Conservation (phyloP, 2,797 vertebrate species). For the Pachyuromys duprasi region DNA sequence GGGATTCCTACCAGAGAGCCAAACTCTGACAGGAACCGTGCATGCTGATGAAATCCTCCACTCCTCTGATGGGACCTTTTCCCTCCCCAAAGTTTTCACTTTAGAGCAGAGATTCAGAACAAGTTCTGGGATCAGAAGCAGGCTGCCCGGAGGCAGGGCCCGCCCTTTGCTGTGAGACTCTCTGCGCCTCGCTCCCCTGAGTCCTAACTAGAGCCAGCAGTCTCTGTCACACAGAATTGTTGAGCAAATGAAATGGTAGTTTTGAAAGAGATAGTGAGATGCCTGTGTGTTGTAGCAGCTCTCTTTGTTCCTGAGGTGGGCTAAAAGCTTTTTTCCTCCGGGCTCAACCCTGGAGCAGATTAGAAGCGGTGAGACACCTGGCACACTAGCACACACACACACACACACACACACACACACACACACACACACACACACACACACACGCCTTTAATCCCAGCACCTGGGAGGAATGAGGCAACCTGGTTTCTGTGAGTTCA, state of each 20-base stretch:
- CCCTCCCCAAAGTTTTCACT: conserved; percentile 65
- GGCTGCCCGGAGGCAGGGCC: neutral
- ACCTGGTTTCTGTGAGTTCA: neutral
- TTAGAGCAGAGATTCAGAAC: conserved; percentile 71
- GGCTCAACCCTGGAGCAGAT: neutral
- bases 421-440: accelerated
- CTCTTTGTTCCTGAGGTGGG: neutral
- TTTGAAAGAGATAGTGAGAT: neutral
- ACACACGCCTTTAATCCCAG: neutral
- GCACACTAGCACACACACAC: accelerated
- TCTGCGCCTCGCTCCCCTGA: neutral
- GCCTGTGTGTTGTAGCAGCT: neutral
- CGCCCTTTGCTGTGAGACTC: neutral
- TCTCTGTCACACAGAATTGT: neutral
- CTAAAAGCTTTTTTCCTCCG: neutral
- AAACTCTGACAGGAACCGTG: conserved; percentile 78
- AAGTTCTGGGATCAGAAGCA: conserved; percentile 25
- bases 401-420: accelerated
- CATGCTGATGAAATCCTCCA: conserved; percentile 66
- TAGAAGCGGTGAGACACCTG: neutral
- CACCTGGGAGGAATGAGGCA: neutral
- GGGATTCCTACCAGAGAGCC: conserved; percentile 41
- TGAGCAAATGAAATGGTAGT: conserved; percentile 31
- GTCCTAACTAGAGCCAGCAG: neutral
- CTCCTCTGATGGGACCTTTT: conserved; percentile 75